phyloP scores from a whole-genome alignment of 2,113 vertebrate genomes.

The Salminus brasiliensis region DNA sequence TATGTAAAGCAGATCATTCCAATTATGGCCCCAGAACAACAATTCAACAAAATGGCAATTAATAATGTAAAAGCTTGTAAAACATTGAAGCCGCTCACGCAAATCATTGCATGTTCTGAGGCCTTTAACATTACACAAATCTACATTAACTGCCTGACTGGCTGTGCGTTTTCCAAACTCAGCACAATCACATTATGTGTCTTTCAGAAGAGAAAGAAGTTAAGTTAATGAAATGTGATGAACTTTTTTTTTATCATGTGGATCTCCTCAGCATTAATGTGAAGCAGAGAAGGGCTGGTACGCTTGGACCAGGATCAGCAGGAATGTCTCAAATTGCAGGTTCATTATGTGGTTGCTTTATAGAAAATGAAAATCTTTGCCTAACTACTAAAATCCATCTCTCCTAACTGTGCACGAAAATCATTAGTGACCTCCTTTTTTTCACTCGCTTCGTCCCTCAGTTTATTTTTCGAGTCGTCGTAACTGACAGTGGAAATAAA shows the following conservation, averaged over 20 bases:
- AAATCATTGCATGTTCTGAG: background rate
- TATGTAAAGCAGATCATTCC: constrained; percentile 47
- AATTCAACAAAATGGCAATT: constrained; percentile 42
- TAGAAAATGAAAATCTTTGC: constrained; percentile 46
- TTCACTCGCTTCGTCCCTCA: background rate
- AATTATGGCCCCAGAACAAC: constrained; percentile 34
- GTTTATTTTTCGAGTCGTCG: constrained; percentile 44
- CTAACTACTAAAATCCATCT: constrained; percentile 35
- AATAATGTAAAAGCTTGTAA: constrained; percentile 48
- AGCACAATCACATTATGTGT: constrained; percentile 20
- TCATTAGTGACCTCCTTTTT: constrained; percentile 47
- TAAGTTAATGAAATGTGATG: constrained; percentile 11
- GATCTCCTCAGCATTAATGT: constrained; percentile 34
- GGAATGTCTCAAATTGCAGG: constrained; percentile 40
- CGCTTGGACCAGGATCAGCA: constrained; percentile 20
- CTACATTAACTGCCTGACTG: constrained; percentile 37
- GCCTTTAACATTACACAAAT: constrained; percentile 31
- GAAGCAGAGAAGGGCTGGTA: constrained; percentile 30
- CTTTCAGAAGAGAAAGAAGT: constrained; percentile 17
- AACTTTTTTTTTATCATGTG: constrained; percentile 36
- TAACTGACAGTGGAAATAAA: constrained; percentile 50
- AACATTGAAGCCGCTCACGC: constrained; percentile 26
- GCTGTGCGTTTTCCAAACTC: constrained; percentile 11
- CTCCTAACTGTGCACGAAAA: constrained; percentile 49
- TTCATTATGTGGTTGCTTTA: constrained; percentile 50